Base-by-base conservation (phyloP, 1,140 invertebrate genomes). In the Gonioctena quinquepunctata region DNA sequence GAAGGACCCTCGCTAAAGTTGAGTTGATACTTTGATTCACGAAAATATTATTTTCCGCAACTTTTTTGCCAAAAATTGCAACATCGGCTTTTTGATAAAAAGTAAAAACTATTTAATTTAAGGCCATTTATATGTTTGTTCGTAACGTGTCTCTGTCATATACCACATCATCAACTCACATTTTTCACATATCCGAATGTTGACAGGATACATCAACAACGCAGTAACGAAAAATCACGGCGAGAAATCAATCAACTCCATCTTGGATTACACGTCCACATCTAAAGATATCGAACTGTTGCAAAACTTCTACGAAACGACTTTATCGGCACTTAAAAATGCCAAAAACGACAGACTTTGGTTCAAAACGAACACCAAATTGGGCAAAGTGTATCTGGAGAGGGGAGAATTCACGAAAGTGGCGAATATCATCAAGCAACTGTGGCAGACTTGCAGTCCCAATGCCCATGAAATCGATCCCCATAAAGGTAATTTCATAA, bases 291-390 rank as follows among this genome's bases (percentile, higher is more conserved):
- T 99, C 93, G 95, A 96, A 82, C 84, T 99, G n/a, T 84, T 99
- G 23, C 96, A 99, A 89, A 93, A 99, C 81, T 99, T 99, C 83
- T 99, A 99, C 86, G 96, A 99, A 86, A 99, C 97, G 26, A 99
- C 97, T 1, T 85, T 99, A 79, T 96, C 99, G 83, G 96, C 97
- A 18, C 86, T 99, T 59, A 97, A 96, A 83, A 95, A 98, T 88
- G 95, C 96, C 0, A 99, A 99, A 84, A 99, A 99, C 86, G 97
- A 99, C 84, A 88, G 98, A 74, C 85, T 99, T 26, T 99, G 98
- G 98, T 99, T 99, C 83, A 99, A 99, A 86, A 99, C 98, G 3
- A 99, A 99, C 82, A 98, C 96, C 1, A 99, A 99, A 86, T 84
- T 99, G 69, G 98, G 96, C n/a, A 99, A 99, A 83, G 85, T 99